Base-by-base conservation (phyloP, 2,113 vertebrate species). In the Alaudala cheleensis region DNA sequence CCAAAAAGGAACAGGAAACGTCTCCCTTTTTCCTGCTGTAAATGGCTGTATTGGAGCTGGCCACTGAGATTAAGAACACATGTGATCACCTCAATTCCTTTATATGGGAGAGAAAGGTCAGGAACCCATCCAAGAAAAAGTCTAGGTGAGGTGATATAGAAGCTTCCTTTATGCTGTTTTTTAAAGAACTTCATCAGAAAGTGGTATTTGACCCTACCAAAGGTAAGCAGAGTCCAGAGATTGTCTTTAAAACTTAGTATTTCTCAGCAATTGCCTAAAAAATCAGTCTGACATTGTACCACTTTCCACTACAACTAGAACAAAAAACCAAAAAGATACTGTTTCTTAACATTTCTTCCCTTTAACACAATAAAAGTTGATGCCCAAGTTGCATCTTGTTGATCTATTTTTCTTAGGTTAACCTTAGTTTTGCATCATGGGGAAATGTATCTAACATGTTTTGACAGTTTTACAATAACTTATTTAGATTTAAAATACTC, bases 181-280 rank as follows among this genome's bases (percentile, higher is more conserved):
- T 95, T 87, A 95, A 89, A 93, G 39, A 92, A 76, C 53, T 73
- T 93, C 37, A 91, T 85, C 84, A 90, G 70, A 96, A 92, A 91
- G 69, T 77, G 42, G 81, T 95, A 87, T 88, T 80, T 97, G 92
- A 95, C 91, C 87, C 84, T 76, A 80, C 57, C 51, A 88, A 91
- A 96, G 58, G 62, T 85, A 96, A 90, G 78, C 45, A 73, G 50
- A 87, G 84, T 86, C 66, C 74, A 88, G 58, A 50, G 45, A 90
- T 47, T 83, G 82, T 86, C 74, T 91, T 91, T 88, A 94, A 65
- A 95, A 89, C 37, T 60, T 37, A 72, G 19, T 47, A 70, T 93
- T 95, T 95, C 74, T 90, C 74, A 88, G 64, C 47, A 80, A 81
- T 80, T 90, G 81, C 64, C 81, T 77, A 92, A 82, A 89, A 95